Evolutionary conservation across 2,888 invertebrate genomes (phyloP), one percentile per base, ranked within the genome.

Genomic region (Ephialtes manifestator): DNA sequence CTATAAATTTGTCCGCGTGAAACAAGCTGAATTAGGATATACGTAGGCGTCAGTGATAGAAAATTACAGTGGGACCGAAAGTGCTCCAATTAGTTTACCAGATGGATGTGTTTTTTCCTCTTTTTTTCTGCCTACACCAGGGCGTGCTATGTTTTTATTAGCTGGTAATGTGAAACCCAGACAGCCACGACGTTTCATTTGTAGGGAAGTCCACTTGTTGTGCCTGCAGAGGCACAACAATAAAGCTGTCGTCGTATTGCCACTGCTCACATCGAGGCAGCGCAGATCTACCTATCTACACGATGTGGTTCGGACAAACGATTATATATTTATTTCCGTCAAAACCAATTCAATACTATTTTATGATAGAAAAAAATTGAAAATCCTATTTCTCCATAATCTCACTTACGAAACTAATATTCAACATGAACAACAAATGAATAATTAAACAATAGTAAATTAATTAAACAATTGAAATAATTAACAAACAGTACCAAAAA

Each of bases 81-180:
- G 77, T 31, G 77, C 46, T 60, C 31, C 58, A 78, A 78, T 78
- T 78, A 78, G 55, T 68, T 68, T 78, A 68, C 55, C 77, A 78
- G 77, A 78, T 60, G 77, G 46, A 53, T 13, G 74, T 67, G 74
- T 65, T 68, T 76, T 79, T 60, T 70, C 84, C 31, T 81, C 70
- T 24, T 65, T 63, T 35, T 65, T 65, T 20, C 65, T 43, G 46
- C 58, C 43, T 20, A 18, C 77, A 31, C 20, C 68, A 58, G 67
- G 43, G 28, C 68, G n/a, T 35, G 51, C 58, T 28, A 46, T 82
- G 81, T 84, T 86, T 83, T 86, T 80, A 82, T 82, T 78, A 68
- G 82, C 18, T 71, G 72, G 84, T 84, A 83, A 84, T 86, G 84
- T 82, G 77, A 84, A 86, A 80, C 77, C 63, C 86, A 86, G 81